phyloP scores from a whole-genome alignment of 2,113 vertebrate species.

The Rhombomys opimus region DNA sequence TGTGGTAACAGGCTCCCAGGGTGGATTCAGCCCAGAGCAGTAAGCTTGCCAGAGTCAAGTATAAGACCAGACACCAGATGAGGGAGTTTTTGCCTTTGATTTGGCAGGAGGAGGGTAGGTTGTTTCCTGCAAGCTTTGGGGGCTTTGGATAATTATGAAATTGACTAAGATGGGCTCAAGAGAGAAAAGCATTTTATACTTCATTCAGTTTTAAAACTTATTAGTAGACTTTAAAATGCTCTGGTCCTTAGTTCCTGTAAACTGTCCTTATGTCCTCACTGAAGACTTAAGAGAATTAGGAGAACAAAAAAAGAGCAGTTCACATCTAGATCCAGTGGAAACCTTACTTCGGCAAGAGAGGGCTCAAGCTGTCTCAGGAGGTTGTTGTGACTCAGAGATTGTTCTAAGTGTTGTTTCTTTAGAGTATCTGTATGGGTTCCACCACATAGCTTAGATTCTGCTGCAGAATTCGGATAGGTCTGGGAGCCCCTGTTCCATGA shows the following conservation, averaged over 20 bases:
- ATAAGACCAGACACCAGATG: neutral
- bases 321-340: neutral
- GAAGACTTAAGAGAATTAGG: neutral
- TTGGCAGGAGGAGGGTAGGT: neutral
- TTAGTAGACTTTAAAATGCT: neutral
- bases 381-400: neutral
- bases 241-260: neutral
- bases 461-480: neutral
- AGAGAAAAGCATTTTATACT: neutral
- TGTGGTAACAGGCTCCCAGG: neutral
- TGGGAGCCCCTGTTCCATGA: conserved; percentile 5
- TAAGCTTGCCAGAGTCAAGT: neutral
- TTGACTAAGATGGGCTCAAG: neutral
- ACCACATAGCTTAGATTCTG: neutral
- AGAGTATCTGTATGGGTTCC: neutral
- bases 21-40: neutral
- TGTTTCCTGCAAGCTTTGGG: neutral
- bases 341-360: neutral
- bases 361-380: neutral
- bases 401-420: conserved; percentile 1
- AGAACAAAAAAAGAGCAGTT: neutral
- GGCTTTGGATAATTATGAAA: neutral
- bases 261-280: neutral
- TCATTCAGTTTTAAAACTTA: neutral
- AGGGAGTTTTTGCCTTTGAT: neutral